Conservation (phyloP, 2,888 invertebrate genomes). For the Frankliniella fusca region DNA sequence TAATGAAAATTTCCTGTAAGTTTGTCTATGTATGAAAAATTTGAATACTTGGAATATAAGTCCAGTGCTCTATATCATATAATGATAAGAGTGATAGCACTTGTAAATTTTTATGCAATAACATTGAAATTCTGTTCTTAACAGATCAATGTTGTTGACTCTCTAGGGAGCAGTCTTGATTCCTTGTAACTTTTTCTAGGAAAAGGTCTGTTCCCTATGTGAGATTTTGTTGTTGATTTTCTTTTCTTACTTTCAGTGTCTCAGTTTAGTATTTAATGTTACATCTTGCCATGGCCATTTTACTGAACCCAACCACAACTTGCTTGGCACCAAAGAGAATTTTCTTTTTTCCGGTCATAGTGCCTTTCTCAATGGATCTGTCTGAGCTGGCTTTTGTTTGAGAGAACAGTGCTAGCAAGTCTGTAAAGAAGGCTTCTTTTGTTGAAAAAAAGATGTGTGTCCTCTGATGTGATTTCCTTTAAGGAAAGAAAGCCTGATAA, state of each 20-base stretch:
- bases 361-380: conserved; percentile 2
- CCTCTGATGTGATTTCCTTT: background rate
- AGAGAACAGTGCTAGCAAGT: background rate
- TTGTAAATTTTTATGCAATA: background rate
- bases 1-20: background rate
- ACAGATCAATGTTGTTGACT: background rate
- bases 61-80: background rate
- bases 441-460: background rate
- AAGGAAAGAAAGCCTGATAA: conserved; percentile 9
- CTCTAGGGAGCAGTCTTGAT: background rate
- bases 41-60: background rate
- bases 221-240: background rate
- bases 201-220: background rate
- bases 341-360: background rate
- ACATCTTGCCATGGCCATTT: background rate
- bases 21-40: too few relatives aligned
- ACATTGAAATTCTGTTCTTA: background rate
- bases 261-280: background rate
- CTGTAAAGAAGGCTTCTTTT: background rate
- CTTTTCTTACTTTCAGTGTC: background rate
- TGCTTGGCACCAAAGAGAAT: conserved; percentile 9
- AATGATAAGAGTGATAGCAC: conserved; percentile 1
- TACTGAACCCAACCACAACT: background rate
- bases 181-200: too few relatives aligned
- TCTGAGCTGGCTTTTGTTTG: background rate